A percentile compares a stretch with the other conserved stretches of the same genome.
Evolutionary conservation across 2,888 invertebrate species (phyloP).

Genomic region (Gibbula magus): DNA sequence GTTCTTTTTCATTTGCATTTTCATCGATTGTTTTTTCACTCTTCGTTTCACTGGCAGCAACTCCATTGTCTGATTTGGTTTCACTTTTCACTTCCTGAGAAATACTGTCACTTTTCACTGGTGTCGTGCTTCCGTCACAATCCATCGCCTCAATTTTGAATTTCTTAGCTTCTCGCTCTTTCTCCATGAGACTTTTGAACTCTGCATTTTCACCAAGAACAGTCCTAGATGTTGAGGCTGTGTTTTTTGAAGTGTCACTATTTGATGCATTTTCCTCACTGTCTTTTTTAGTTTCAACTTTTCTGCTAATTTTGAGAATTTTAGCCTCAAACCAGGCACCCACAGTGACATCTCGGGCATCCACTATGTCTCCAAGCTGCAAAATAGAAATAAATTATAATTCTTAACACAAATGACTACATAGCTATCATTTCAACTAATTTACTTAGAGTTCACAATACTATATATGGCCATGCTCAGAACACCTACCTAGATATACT

Average conservation of each 20-base stretch:
- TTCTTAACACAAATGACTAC: neutral
- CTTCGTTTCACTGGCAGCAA: neutral
- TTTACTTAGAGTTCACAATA: too few relatives aligned
- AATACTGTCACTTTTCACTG: neutral
- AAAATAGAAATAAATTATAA: constrained; percentile 30
- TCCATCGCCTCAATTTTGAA: neutral
- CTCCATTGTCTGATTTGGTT: neutral
- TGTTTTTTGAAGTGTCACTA: constrained; percentile 20
- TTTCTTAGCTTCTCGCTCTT: neutral
- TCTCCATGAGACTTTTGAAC: neutral
- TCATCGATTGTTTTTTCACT: constrained; percentile 21
- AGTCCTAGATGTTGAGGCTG: neutral
- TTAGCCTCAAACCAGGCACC: constrained; percentile 87
- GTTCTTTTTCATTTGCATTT: constrained; percentile 24
- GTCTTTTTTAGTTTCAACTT: constrained; percentile 13
- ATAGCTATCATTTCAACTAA: too few relatives aligned
- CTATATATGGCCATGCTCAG: neutral
- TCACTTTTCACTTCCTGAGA: neutral
- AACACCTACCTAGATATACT: too few relatives aligned
- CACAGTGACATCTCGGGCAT: constrained; percentile 80
- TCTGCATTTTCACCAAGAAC: constrained; percentile 33
- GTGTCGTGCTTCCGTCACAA: neutral
- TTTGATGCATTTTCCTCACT: constrained; percentile 23
- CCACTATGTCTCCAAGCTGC: constrained; percentile 81
- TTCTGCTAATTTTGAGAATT: constrained; percentile 57